These are phyloP conservation scores for Sylvia atricapilla DNA, from an alignment of 2,113 vertebrate species.

Conservation along the genomic window DNA sequence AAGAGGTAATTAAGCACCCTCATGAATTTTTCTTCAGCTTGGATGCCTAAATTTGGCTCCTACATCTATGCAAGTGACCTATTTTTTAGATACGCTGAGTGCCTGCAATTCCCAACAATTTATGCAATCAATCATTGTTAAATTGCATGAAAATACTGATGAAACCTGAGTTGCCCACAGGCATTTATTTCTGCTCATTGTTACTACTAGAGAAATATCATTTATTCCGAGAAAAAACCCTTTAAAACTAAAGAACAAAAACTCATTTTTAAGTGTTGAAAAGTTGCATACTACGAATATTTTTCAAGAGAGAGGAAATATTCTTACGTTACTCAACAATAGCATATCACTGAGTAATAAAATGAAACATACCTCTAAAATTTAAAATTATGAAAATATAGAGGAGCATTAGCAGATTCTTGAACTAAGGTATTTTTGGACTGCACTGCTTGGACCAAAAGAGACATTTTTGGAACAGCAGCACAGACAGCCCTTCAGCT, in stretches of 20 bases:
- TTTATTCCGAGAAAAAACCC: neutral
- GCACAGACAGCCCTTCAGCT: neutral
- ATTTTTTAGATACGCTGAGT: neutral
- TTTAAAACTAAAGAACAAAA: neutral
- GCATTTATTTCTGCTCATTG: neutral
- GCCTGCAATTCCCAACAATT: conserved; percentile 5
- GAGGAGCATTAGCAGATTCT: neutral
- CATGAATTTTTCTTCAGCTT: neutral
- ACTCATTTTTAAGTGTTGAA: neutral
- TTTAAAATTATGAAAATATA: neutral
- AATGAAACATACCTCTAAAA: neutral
- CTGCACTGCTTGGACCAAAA: neutral
- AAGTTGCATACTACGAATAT: neutral
- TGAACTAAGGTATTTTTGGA: neutral
- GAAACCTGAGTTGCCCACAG: neutral
- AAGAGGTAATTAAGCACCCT: neutral
- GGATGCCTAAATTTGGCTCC: neutral
- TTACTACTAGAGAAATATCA: neutral
- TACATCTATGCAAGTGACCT: neutral
- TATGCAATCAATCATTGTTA: conserved; percentile 1
- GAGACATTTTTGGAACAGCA: neutral
- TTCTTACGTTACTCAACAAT: fast-evolving
- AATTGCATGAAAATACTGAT: conserved; percentile 14
- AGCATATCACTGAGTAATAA: neutral
- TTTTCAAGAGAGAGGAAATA: neutral